phyloP scores from a whole-genome alignment of 2,797 vertebrate species.

The Microctenopoma steveboyesi region DNA sequence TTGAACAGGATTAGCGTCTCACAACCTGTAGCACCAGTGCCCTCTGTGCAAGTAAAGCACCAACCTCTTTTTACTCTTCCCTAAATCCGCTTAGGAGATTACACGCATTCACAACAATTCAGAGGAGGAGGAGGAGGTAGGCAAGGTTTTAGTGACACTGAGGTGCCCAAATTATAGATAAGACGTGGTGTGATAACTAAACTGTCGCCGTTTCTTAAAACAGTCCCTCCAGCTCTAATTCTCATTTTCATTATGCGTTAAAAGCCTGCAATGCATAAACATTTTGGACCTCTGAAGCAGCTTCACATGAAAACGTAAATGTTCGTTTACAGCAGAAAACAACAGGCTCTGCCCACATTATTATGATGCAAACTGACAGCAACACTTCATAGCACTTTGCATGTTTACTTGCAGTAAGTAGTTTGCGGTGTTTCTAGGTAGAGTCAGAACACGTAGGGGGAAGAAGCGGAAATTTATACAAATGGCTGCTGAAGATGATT shows the following conservation, averaged over 20 bases:
- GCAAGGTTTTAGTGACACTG: slow-evolving; percentile 39
- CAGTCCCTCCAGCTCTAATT: slow-evolving; percentile 15
- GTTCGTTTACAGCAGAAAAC: slow-evolving; percentile 11
- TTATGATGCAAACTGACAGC: slow-evolving; percentile 31
- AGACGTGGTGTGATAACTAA: slow-evolving; percentile 24
- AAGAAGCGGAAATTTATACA: slow-evolving; percentile 44
- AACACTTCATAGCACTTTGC: slow-evolving; percentile 18
- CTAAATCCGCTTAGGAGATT: slow-evolving; percentile 77
- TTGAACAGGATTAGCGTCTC: slow-evolving; percentile 71
- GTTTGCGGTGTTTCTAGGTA: slow-evolving; percentile 9
- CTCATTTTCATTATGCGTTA: slow-evolving; percentile 29
- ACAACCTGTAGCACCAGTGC: slow-evolving; percentile 55
- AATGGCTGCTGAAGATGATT: slow-evolving; percentile 38
- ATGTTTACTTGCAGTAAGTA: slow-evolving; percentile 8
- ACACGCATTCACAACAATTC: slow-evolving; percentile 66
- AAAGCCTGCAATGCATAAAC: slow-evolving; percentile 16
- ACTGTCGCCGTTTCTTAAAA: slow-evolving; percentile 7
- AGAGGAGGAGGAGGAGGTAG: slow-evolving; percentile 30
- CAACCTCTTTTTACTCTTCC: slow-evolving; percentile 51
- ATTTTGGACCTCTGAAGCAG: slow-evolving; percentile 31
- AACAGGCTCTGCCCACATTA: slow-evolving; percentile 4
- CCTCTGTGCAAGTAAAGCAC: slow-evolving; percentile 49
- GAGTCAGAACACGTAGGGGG: slow-evolving; percentile 12
- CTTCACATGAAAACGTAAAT: slow-evolving; percentile 27
- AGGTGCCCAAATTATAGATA: slow-evolving; percentile 46